phyloP scores from a whole-genome alignment of 2,888 invertebrate genomes.

The Vanessa cardui region DNA sequence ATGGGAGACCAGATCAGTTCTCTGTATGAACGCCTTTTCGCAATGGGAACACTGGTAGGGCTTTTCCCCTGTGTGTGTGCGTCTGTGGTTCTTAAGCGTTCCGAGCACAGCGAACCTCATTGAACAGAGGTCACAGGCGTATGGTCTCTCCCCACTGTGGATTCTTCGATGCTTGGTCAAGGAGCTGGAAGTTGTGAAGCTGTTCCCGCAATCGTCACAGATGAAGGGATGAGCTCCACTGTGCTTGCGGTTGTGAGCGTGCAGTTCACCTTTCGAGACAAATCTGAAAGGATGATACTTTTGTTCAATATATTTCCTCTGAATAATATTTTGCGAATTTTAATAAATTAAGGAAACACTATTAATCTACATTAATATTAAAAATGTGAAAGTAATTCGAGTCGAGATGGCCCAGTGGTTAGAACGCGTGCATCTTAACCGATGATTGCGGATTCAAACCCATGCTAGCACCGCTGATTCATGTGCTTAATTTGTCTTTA shows the following conservation, averaged over 20 bases:
- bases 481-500: too few species aligned
- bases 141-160: slow-evolving; percentile 84
- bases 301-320: too few species aligned
- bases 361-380: too few species aligned
- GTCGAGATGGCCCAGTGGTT: too few species aligned
- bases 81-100: slow-evolving; percentile 81
- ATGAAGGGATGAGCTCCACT: slow-evolving; percentile 84
- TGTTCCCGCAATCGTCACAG: slow-evolving; percentile 79
- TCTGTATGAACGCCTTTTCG: slow-evolving; percentile 81
- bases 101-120: slow-evolving; percentile 82
- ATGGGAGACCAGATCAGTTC: slow-evolving; percentile 82
- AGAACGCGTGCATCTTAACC: too few species aligned
- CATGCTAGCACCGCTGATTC: too few species aligned
- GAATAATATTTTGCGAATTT: too few species aligned
- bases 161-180: slow-evolving; percentile 82
- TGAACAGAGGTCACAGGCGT: slow-evolving; percentile 82
- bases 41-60: slow-evolving; percentile 82
- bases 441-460: too few species aligned
- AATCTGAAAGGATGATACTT: slow-evolving; percentile 55
- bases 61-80: slow-evolving; percentile 84
- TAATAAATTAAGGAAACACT: too few species aligned
- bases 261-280: slow-evolving; percentile 80
- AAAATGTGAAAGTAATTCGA: too few species aligned
- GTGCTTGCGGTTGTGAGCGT: slow-evolving; percentile 82
- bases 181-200: slow-evolving; percentile 84